phyloP scores from a whole-genome alignment of 2,113 vertebrate genomes.

The Chaetodon trifascialis region DNA sequence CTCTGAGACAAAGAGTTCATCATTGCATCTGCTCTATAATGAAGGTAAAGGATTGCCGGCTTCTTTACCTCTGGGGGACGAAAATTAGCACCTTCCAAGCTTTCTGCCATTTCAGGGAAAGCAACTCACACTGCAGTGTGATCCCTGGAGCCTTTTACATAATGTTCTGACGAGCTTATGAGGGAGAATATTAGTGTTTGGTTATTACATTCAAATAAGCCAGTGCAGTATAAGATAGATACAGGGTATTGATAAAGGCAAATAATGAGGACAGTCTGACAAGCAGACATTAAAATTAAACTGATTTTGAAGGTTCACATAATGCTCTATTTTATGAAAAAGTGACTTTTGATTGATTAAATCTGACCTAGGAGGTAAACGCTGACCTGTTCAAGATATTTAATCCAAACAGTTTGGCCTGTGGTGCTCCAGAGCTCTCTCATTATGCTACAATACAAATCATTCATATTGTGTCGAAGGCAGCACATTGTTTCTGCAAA shows the following conservation, averaged over 20 bases:
- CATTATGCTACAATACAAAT: conserved; percentile 48
- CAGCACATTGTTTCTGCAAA: conserved; percentile 26
- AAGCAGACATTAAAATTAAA: conserved; percentile 47
- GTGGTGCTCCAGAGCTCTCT: conserved; percentile 17
- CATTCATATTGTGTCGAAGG: conserved; percentile 53
- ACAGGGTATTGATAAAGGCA: conserved; percentile 72
- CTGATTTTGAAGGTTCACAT: conserved; percentile 63
- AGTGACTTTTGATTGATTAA: conserved; percentile 60
- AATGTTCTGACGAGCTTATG: conserved; percentile 74
- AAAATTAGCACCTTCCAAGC: conserved; percentile 77
- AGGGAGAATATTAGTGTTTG: conserved; percentile 79
- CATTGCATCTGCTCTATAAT: conserved; percentile 79
- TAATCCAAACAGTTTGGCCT: conserved; percentile 54
- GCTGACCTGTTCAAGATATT: conserved; percentile 43
- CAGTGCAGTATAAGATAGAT: conserved; percentile 58
- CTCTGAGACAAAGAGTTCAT: conserved; percentile 81
- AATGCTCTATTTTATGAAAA: conserved; percentile 62
- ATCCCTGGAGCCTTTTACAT: conserved; percentile 76
- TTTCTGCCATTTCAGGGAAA: conserved; percentile 66
- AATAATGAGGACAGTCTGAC: conserved; percentile 69
- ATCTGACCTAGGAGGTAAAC: conserved; percentile 43
- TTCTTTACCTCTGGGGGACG: conserved; percentile 73
- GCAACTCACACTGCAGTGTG: conserved; percentile 45
- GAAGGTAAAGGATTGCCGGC: conserved; percentile 79
- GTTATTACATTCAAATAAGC: conserved; percentile 83